Percentiles rank a stretch among this genome's conserved stretches.
phyloP scores from a whole-genome alignment of 2,797 vertebrate genomes.

The Anguilla obscura region DNA sequence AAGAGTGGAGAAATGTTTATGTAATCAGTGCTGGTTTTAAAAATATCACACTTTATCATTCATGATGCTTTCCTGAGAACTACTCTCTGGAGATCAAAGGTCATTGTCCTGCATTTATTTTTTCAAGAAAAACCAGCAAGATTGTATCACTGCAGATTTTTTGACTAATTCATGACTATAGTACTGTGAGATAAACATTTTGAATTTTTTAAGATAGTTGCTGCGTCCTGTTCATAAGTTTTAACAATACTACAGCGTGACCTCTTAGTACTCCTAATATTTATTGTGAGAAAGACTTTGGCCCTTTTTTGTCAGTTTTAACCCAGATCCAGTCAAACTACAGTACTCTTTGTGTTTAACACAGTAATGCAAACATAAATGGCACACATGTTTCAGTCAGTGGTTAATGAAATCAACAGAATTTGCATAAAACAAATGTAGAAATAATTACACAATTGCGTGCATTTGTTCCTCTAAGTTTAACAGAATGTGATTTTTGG shows the following conservation, averaged over 20 bases:
- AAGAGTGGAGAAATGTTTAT: background rate
- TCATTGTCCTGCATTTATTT: background rate
- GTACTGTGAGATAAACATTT: background rate
- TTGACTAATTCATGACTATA: background rate
- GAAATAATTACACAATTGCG: constrained; percentile 22
- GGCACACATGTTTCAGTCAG: background rate
- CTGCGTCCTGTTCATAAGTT: background rate
- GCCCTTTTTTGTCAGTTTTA: background rate
- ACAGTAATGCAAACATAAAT: background rate
- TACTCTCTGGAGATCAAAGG: background rate
- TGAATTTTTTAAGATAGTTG: background rate
- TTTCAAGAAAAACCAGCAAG: background rate
- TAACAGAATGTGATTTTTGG: background rate
- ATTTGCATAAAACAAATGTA: background rate
- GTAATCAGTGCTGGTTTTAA: background rate
- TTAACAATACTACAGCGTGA: background rate
- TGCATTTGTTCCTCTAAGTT: background rate
- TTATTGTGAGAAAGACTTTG: background rate
- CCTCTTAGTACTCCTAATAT: background rate
- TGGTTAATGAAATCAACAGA: background rate
- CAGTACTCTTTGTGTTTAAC: background rate
- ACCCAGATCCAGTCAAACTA: background rate
- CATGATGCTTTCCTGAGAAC: background rate
- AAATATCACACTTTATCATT: background rate
- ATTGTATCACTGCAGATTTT: background rate